Evolutionary conservation across 2,888 invertebrate species (phyloP).

Genomic region (Pasiphila rectangulata): DNA sequence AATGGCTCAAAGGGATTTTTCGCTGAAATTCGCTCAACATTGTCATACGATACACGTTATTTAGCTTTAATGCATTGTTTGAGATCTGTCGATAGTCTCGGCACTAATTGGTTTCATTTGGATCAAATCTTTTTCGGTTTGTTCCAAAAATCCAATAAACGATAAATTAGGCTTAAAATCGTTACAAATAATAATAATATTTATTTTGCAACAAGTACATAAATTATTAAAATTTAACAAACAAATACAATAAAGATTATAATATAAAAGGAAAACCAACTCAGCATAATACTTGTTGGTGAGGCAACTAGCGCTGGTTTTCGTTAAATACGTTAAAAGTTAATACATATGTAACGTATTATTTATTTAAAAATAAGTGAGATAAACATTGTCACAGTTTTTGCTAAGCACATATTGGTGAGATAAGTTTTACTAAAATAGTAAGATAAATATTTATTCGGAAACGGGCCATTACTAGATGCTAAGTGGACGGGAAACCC

Average conservation of each 20-base stretch:
- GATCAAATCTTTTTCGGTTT: neutral
- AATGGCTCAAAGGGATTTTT: slow-evolving; percentile 64
- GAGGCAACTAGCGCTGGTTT: too few relatives aligned
- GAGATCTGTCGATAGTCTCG: slow-evolving; percentile 1
- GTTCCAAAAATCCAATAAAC: neutral
- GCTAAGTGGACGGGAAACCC: slow-evolving; percentile 59
- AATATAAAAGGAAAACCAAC: too few relatives aligned
- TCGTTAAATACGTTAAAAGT: too few relatives aligned
- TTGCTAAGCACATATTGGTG: slow-evolving; percentile 9
- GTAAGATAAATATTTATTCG: slow-evolving; percentile 35
- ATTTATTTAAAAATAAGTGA: slow-evolving; percentile 7
- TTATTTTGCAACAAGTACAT: too few relatives aligned
- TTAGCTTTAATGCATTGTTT: slow-evolving; percentile 35
- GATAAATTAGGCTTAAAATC: neutral
- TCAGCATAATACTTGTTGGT: too few relatives aligned
- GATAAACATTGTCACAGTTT: slow-evolving; percentile 4
- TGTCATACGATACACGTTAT: slow-evolving; percentile 59
- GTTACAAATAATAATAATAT: neutral
- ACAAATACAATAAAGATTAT: too few relatives aligned
- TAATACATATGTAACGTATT: neutral
- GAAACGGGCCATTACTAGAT: slow-evolving; percentile 40
- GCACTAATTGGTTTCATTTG: slow-evolving; percentile 5
- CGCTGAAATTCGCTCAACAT: slow-evolving; percentile 58
- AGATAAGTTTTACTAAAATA: slow-evolving; percentile 24
- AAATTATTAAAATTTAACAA: too few relatives aligned